Evolutionary conservation across 2,888 invertebrate species (phyloP).

Genomic region (Nemotelus nigrinus): DNA sequence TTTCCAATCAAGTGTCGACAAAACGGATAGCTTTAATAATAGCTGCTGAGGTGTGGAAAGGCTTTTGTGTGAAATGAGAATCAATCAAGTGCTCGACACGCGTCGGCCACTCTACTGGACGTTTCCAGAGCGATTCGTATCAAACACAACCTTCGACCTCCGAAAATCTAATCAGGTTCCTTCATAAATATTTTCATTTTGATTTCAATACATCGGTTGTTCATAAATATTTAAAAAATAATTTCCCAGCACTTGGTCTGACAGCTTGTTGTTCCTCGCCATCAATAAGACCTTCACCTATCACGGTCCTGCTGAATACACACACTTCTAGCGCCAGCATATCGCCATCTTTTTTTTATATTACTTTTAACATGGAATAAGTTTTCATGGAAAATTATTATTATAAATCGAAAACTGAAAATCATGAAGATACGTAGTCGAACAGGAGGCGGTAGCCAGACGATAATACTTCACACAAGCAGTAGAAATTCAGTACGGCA

Average conservation of each 20-base stretch:
- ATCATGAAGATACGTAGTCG: background rate
- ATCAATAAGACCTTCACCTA: background rate
- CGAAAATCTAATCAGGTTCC: conserved; percentile 30
- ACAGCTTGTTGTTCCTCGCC: background rate
- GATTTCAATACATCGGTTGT: conserved; percentile 51
- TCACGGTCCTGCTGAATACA: too few species aligned
- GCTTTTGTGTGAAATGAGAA: background rate
- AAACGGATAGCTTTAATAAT: background rate
- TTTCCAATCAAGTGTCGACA: conserved; percentile 6
- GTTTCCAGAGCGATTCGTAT: background rate
- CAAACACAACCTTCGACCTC: background rate
- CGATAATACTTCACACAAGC: conserved; percentile 18
- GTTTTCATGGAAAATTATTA: conserved; percentile 60
- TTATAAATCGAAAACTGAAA: conserved; percentile 57
- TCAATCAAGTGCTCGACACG: conserved; percentile 4
- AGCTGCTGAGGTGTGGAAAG: background rate
- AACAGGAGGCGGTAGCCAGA: background rate
- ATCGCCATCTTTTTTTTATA: too few species aligned
- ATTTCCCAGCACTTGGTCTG: conserved; percentile 55
- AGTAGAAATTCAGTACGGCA: conserved; percentile 20
- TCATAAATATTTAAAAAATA: conserved; percentile 63
- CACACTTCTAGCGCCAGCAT: too few species aligned
- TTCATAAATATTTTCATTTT: conserved; percentile 50
- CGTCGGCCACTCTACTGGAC: background rate
- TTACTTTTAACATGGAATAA: background rate